A percentile compares a stretch with the other conserved stretches of the same genome.
These are phyloP conservation scores for Sebastes taczanowskii DNA, from an alignment of 2,797 vertebrate species.

Conservation along the genomic window DNA sequence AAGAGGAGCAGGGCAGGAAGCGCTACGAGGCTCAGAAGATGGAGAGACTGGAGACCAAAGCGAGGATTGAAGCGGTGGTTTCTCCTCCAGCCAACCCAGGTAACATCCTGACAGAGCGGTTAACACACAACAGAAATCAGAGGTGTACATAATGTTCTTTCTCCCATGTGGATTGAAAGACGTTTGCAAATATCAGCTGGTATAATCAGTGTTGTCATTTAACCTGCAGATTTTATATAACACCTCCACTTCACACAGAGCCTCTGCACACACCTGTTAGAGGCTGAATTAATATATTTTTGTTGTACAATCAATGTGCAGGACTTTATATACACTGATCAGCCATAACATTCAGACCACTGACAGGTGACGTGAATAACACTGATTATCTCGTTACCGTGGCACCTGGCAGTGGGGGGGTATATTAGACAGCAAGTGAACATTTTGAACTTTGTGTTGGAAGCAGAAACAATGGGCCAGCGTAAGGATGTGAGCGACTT, in stretches of 20 bases:
- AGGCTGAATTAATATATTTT: background rate
- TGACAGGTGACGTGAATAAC: too few relatives aligned
- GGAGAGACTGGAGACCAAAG: slow-evolving; percentile 89
- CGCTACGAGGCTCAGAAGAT: slow-evolving; percentile 94
- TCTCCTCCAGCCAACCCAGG: slow-evolving; percentile 84
- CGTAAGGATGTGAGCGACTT: too few relatives aligned
- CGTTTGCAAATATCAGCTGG: background rate
- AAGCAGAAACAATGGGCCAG: too few relatives aligned
- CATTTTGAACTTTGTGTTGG: too few relatives aligned
- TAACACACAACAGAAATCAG: background rate
- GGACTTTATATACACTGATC: background rate
- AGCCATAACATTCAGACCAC: too few relatives aligned
- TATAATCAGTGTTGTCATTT: background rate
- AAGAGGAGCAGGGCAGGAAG: slow-evolving; percentile 89
- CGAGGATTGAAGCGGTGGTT: slow-evolving; percentile 83
- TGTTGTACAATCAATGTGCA: background rate
- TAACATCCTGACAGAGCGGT: slow-evolving; percentile 48
- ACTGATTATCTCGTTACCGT: too few relatives aligned
- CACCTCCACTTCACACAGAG: background rate
- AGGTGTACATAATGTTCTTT: background rate
- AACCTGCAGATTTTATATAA: background rate
- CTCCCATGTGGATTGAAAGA: background rate
- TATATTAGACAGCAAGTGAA: too few relatives aligned
- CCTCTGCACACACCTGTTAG: background rate
- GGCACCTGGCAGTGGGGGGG: too few relatives aligned